Evolutionary conservation across 1,140 invertebrate species (phyloP).

Genomic region (Apis cerana): DNA sequence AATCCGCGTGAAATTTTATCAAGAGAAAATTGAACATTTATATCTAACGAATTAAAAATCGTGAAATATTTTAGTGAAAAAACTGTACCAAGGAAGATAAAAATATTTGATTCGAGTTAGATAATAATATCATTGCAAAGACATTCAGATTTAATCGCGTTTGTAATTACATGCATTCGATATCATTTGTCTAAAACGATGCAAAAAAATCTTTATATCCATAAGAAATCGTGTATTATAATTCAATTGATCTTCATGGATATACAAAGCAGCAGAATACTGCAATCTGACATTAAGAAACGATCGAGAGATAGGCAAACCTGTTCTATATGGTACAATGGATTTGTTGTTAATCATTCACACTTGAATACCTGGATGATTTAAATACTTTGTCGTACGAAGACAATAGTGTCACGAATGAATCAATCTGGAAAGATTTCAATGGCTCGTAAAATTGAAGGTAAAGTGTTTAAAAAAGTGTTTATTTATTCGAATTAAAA

Average conservation of each 20-base stretch:
- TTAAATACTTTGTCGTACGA: not conserved
- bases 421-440: not conserved
- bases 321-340: not conserved
- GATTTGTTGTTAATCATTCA: conserved; percentile 8
- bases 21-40: too few relatives aligned
- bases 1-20: too few relatives aligned
- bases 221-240: not conserved
- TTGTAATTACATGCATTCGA: not conserved
- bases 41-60: too few relatives aligned
- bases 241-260: not conserved
- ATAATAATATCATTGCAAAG: not conserved
- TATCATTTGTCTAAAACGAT: not conserved
- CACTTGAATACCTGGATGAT: not conserved
- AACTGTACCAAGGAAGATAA: too few relatives aligned
- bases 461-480: too few relatives aligned
- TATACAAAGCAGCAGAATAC: not conserved
- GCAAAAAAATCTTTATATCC: not conserved
- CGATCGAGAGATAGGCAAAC: not conserved
- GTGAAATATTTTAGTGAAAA: too few relatives aligned
- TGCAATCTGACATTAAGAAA: conserved; percentile 14
- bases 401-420: not conserved
- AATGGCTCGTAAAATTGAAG: not conserved
- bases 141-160: not conserved
- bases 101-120: too few relatives aligned
- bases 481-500: too few relatives aligned